Conservation (phyloP, 2,797 vertebrate genomes). For the Graptemys geographica region DNA sequence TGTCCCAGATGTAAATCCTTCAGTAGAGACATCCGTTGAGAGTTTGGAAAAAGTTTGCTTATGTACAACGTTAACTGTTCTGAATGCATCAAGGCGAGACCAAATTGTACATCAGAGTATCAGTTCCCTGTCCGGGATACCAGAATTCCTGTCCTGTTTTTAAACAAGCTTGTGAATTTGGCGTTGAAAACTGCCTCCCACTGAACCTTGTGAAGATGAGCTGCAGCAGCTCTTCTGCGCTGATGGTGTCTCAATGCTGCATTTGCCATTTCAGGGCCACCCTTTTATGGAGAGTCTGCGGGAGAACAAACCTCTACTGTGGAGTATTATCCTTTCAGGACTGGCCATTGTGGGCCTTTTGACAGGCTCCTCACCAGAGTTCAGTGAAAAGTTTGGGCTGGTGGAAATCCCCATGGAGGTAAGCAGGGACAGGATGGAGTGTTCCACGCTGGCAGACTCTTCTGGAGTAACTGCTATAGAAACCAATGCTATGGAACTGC, state of each 20-base stretch:
- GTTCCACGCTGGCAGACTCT: not conserved
- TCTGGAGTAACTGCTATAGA: not conserved
- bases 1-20: not conserved
- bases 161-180: not conserved
- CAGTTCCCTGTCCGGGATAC: too few relatives aligned
- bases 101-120: not conserved
- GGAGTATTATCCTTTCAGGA: constrained; percentile 92
- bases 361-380: constrained; percentile 92
- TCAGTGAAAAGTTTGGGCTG: constrained; percentile 95
- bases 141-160: not conserved
- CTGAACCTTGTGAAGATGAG: accelerated
- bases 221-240: not conserved
- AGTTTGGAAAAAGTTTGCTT: not conserved
- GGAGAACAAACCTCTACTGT: constrained; percentile 93
- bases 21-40: not conserved
- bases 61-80: not conserved
- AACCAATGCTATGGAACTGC: not conserved
- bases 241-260: accelerated
- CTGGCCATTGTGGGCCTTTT: constrained; percentile 91
- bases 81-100: not conserved
- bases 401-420: constrained; percentile 97
- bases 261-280: constrained; percentile 85
- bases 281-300: constrained; percentile 97
- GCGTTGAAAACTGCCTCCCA: not conserved
- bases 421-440: not conserved